Base-by-base conservation (phyloP, 92 coral and sea anemone species). In the Pocillopora meandrina region DNA sequence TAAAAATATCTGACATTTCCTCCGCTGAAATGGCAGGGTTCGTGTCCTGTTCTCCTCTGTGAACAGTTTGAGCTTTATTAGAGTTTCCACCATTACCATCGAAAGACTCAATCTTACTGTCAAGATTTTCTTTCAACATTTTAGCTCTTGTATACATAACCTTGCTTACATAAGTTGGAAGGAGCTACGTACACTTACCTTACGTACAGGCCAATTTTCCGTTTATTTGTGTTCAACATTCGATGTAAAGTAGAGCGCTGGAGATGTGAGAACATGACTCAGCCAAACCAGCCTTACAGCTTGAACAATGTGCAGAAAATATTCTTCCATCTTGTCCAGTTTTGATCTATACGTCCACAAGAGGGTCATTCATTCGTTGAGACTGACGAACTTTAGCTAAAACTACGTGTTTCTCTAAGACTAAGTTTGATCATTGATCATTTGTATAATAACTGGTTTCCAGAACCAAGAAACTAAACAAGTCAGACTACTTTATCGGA, bases 211-310 rank as follows among this genome's bases (percentile, higher is more conserved):
- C 71, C 31, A 66, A 66, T 66, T 66, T 66, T 10, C 73, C 74
- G 19, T 47, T 19, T 15, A 85, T 85, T 57, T 72, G 66, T 68
- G 88, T 85, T 78, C 88, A 85, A 52, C 82, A 80, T 52, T 76
- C 88, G n/a, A 85, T 35, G 15, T 68, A 85, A 67, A 85, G 66
- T 20, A 76, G 72, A 18, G 70, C 66, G 60, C 87, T 74, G 55
- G 82, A 82, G n/a, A 84, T 69, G 76, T 75, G 82, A 65, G 87
- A 63, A 62, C 71, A 76, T n/a, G 76, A 84, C 36, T 84, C 83
- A 52, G 82, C 87, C 34, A 84, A 71, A 35, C 81, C 88, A 16
- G 88, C 88, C 62, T 74, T 84, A 26, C 87, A 84, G 56, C 80
- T 80, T 66, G 18, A 66, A 35, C 71, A 66, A 11, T 62, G 57